Evolutionary conservation across 2,888 invertebrate genomes (phyloP).

Genomic region (Ormyrus rosae): DNA sequence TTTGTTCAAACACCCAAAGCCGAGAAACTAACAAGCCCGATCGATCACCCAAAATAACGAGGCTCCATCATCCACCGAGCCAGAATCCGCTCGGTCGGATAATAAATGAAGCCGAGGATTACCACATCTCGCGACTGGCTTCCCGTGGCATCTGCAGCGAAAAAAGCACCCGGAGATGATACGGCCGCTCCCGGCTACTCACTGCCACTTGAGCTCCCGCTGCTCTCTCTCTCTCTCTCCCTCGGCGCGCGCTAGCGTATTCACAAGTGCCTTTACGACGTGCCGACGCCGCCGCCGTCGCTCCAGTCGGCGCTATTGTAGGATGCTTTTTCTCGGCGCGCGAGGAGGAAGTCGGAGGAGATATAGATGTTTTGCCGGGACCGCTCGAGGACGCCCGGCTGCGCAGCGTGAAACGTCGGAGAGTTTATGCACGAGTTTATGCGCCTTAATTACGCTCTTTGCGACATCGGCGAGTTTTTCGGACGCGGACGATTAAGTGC

Average conservation of each 20-base stretch:
- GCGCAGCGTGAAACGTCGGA: neutral
- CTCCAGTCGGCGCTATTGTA: neutral
- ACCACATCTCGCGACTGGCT: neutral
- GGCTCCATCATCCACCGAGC: no score
- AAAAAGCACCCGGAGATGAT: slow-evolving; percentile 31
- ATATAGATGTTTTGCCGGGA: no score
- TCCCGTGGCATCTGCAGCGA: neutral
- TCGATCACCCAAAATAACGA: no score
- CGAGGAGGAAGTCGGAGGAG: neutral
- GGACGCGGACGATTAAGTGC: neutral
- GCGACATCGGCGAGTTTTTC: neutral
- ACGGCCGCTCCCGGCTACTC: slow-evolving; percentile 7
- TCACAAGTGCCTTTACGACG: slow-evolving; percentile 3
- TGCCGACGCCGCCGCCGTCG: neutral
- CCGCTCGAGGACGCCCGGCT: no score
- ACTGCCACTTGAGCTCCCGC: slow-evolving; percentile 40
- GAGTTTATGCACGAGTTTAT: slow-evolving; percentile 27
- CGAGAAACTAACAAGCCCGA: no score
- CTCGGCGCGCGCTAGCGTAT: neutral
- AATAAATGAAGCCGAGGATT: slow-evolving; percentile 2
- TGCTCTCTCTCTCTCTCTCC: neutral
- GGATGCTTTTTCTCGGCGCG: slow-evolving; percentile 28
- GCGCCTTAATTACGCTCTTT: slow-evolving; percentile 26
- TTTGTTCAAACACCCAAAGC: no score
- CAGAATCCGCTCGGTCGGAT: neutral